Evolutionary conservation across 2,797 vertebrate species (phyloP), one percentile per base, ranked within the genome.

Genomic region (Cyprinella venusta): DNA sequence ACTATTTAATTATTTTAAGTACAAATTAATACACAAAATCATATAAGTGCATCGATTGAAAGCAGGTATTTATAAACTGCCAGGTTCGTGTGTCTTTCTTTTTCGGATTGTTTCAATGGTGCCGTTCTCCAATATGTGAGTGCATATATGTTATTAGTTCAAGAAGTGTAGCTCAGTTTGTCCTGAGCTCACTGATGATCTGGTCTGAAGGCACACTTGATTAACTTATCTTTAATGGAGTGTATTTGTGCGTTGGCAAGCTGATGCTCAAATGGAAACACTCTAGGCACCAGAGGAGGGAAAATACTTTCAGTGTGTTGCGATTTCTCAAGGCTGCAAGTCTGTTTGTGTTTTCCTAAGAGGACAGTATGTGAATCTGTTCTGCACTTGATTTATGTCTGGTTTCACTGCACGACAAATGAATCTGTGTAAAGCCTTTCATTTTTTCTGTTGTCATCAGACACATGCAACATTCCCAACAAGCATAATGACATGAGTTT

Each of bases 301-400:
- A 88, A 91, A 93, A 94, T 90, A 52, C 81, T 89, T 92, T 91
- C 90, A 92, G 85, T 85, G 86, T 93, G 93, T 88, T 86, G 70
- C 65, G 85, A 89, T 91, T 92, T 88, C 75, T 86, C 69, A 82
- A 89, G 83, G 88, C 7, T 48, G 21, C 67, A 72, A 89, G 84
- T 89, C 19, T 59, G 42, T 33, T 79, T 79, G 75, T 86, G 42
- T 83, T 82, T 65, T 82, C 82, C 42, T 19, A 74, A 15, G 48
- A 74, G 76, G 84, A 88, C 69, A 45, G 45, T 76, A 36, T 85
- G 54, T 76, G 81, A 80, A 77, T 63, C 80, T 26, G 38, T 76
- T 79, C 77, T 86, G 77, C 74, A 81, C 74, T 38, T 74, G 69
- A 38, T 33, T 86, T 54, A 75, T 63, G 40, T 79, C 79, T 85